Conservation (phyloP, 2,888 invertebrate species). For the Melieria crassipennis region DNA sequence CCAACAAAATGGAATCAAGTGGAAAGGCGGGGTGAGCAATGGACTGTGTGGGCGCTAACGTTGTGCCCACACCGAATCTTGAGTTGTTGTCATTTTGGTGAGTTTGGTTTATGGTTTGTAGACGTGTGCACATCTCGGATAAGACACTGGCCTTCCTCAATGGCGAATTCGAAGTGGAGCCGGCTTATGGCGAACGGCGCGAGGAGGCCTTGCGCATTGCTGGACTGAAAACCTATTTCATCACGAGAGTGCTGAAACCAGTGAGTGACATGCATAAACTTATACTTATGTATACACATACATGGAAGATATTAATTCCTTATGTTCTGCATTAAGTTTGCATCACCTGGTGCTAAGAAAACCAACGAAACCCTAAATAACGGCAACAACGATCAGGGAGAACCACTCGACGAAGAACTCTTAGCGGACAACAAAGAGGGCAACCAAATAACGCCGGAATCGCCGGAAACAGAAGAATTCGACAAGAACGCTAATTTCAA, state of each 20-base stretch:
- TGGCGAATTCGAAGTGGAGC: constrained; percentile 93
- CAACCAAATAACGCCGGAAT: background rate
- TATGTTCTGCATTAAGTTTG: constrained; percentile 47
- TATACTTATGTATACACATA: no score
- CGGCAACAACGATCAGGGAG: constrained; percentile 45
- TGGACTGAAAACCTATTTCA: constrained; percentile 91
- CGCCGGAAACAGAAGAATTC: constrained; percentile 49
- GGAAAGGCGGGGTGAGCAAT: constrained; percentile 88
- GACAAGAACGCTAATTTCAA: constrained; percentile 77
- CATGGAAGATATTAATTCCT: background rate
- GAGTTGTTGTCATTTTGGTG: no score
- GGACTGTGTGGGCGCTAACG: background rate
- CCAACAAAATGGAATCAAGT: constrained; percentile 97
- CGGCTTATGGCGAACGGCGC: constrained; percentile 88
- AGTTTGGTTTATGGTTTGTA: constrained; percentile 54
- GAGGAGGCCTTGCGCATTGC: constrained; percentile 90
- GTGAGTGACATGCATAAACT: constrained; percentile 66
- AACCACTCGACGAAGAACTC: constrained; percentile 54
- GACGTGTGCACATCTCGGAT: constrained; percentile 93
- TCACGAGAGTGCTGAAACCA: constrained; percentile 85
- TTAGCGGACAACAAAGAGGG: constrained; percentile 45
- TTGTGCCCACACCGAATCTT: no score
- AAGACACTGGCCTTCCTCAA: constrained; percentile 86
- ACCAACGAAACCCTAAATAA: constrained; percentile 53
- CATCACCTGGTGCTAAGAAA: constrained; percentile 56